Evolutionary conservation across 2,113 vertebrate species (phyloP).

Genomic region (Psettodes erumei): DNA sequence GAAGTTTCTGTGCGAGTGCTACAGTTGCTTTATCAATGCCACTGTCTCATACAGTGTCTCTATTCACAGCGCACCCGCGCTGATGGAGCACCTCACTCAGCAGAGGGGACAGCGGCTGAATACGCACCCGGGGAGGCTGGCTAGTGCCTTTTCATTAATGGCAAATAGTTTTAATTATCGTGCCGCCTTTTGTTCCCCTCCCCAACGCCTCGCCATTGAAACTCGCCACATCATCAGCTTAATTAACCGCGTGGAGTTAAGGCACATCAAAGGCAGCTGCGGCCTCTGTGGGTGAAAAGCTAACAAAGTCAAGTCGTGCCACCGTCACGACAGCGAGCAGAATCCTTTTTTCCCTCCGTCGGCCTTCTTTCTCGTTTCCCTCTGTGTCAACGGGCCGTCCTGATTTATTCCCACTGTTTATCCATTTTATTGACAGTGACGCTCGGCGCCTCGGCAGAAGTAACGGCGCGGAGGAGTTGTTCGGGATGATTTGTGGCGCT

Average conservation of each 20-base stretch:
- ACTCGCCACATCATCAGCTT: slow-evolving; percentile 67
- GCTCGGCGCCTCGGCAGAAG: slow-evolving; percentile 17
- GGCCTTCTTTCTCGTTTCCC: slow-evolving; percentile 34
- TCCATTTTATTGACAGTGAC: slow-evolving; percentile 33
- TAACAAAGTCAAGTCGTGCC: slow-evolving; percentile 67
- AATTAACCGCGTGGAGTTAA: slow-evolving; percentile 63
- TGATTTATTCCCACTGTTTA: slow-evolving; percentile 55
- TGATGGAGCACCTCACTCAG: slow-evolving; percentile 64
- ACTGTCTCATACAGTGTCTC: slow-evolving; percentile 68
- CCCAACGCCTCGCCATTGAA: slow-evolving; percentile 57
- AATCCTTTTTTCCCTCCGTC: slow-evolving; percentile 25
- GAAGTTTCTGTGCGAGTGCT: slow-evolving; percentile 69
- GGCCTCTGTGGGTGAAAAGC: slow-evolving; percentile 56
- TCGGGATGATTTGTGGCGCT: slow-evolving; percentile 45
- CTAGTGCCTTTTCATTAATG: slow-evolving; percentile 60
- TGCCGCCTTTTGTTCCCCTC: slow-evolving; percentile 68
- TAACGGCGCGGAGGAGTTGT: slow-evolving; percentile 10
- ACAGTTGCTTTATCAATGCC: slow-evolving; percentile 75
- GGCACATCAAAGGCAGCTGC: slow-evolving; percentile 57
- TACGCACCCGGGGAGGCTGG: slow-evolving; percentile 40
- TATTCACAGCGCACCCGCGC: slow-evolving; percentile 45
- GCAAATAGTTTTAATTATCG: slow-evolving; percentile 75
- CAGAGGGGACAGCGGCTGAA: slow-evolving; percentile 50
- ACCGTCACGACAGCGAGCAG: slow-evolving; percentile 48
- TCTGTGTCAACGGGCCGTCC: slow-evolving; percentile 29